Conservation (phyloP, 2,113 vertebrate genomes). For the Malurus melanocephalus region DNA sequence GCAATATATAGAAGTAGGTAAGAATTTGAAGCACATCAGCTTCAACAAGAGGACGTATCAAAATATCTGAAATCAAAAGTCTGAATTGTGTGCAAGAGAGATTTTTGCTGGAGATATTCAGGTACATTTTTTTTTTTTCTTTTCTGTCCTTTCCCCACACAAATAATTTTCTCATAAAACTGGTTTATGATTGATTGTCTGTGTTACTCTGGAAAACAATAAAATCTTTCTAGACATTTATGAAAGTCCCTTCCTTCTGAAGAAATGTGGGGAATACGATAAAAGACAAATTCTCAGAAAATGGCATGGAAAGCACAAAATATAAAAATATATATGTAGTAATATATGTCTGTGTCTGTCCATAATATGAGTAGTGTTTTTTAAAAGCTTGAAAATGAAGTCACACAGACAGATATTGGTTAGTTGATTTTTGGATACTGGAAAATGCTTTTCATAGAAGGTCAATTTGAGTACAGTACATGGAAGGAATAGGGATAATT, state of each 20-base stretch:
- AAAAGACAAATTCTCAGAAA: background rate
- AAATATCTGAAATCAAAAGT: background rate
- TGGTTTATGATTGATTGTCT: background rate
- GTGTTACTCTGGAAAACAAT: background rate
- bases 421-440: background rate
- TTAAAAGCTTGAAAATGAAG: background rate
- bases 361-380: background rate
- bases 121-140: background rate
- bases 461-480: background rate
- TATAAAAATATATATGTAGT: background rate
- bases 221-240: background rate
- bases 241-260: background rate
- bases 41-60: background rate
- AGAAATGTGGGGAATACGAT: background rate
- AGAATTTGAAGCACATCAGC: background rate
- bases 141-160: background rate
- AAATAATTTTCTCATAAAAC: background rate
- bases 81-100: background rate
- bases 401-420: background rate
- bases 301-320: background rate
- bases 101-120: background rate
- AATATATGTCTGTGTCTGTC: background rate
- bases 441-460: background rate
- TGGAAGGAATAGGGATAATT: background rate
- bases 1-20: background rate